Evolutionary conservation across 2,888 invertebrate genomes (phyloP), one percentile per base, ranked within the genome.

Genomic region (Diarsia brunnea): DNA sequence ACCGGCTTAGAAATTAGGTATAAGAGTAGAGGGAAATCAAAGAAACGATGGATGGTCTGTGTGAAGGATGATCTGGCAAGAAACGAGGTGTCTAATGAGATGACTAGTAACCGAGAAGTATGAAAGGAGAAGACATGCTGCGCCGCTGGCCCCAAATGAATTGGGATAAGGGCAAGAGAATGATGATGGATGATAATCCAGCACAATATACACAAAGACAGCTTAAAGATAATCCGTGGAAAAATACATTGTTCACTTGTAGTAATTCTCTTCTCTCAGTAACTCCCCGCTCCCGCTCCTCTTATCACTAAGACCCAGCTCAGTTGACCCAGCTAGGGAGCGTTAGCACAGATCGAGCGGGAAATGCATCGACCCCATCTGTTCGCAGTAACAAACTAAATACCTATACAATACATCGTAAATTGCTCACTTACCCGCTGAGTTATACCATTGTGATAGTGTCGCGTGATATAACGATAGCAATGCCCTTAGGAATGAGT

Each of bases 291-390:
- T 75, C 45, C 71, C 90, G 90, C 89, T 79, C 75, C 89, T 89
- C 88, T 73, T 69, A 55, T 87, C 70, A 89, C 64, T 19, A 14
- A 49, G 43, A 24, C 38, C 24, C 74, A 49, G 65, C 84, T 76
- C 70, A 45, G 49, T 63, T 92, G 92, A 93, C 92, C 92, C 70
- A 89, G 82, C 90, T 90, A 24, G 89, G 78, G 91, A 90, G 80
- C 91, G 89, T 91, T 90, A 90, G 89, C 92, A 91, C 90, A 90
- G 90, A 89, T 90, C 87, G 88, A 70, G 78, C 82, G 86, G 84
- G 82, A 81, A 89, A 91, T 90, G 90, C 92, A 92, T 90, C 90
- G 92, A 92, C 91, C 91, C 85, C 89, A 85, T 84, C 84, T 81
- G 66, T 69, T 68, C 82, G 82, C 71, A 78, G 53, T 63, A 51